These are phyloP conservation scores for Agrypnus murinus DNA, from an alignment of 2,888 invertebrate species.

Conservation along the genomic window DNA sequence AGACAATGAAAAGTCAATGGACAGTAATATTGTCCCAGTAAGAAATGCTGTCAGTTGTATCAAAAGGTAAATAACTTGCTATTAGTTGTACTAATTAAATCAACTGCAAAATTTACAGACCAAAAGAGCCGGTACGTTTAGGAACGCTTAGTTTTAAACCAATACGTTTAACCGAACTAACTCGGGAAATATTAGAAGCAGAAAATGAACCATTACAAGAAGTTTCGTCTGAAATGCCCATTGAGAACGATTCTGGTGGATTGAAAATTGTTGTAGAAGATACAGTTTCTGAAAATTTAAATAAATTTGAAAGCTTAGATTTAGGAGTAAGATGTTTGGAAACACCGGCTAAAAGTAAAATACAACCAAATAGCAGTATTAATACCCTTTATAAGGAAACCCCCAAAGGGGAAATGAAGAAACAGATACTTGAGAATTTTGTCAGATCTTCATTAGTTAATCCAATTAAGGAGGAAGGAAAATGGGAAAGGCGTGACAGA, in stretches of 20 bases:
- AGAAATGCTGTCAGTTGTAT: slow-evolving; percentile 16
- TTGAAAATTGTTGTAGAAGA: background rate
- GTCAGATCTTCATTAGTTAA: too few relatives aligned
- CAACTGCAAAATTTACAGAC: too few relatives aligned
- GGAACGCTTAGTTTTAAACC: slow-evolving; percentile 44
- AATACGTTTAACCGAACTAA: slow-evolving; percentile 48
- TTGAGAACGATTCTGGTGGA: background rate
- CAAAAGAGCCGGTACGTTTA: background rate
- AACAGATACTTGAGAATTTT: too few relatives aligned
- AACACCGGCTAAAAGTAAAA: slow-evolving; percentile 9
- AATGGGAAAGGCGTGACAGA: too few relatives aligned
- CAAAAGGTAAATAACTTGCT: slow-evolving; percentile 23
- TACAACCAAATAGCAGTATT: background rate
- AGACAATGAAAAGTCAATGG: background rate
- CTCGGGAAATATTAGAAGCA: slow-evolving; percentile 53
- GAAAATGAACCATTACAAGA: slow-evolving; percentile 50
- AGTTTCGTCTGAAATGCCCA: slow-evolving; percentile 10
- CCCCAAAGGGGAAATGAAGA: too few relatives aligned
- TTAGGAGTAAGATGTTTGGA: slow-evolving; percentile 11
- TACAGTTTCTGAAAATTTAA: background rate
- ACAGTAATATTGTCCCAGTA: background rate
- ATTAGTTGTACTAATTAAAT: too few relatives aligned
- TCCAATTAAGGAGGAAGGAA: too few relatives aligned
- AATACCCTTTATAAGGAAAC: too few relatives aligned
- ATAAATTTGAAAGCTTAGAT: background rate